These are phyloP conservation scores for Campoplex nolae DNA, from an alignment of 2,888 invertebrate species.

Conservation along the genomic window DNA sequence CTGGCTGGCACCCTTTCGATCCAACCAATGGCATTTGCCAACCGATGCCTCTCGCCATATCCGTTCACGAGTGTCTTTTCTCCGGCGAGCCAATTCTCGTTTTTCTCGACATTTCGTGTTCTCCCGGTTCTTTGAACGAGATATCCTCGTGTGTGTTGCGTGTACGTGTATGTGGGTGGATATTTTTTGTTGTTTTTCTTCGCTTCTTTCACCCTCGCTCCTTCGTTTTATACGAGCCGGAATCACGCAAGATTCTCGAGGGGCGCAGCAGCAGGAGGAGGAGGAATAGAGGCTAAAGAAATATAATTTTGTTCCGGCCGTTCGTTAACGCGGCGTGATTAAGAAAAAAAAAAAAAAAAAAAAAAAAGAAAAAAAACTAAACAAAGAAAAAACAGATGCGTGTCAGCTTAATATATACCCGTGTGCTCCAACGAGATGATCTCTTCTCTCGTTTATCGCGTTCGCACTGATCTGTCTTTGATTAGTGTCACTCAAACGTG, in stretches of 20 bases:
- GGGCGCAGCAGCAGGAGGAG: neutral
- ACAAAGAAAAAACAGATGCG: constrained; percentile 11
- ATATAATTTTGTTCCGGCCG: constrained; percentile 50
- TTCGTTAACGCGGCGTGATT: constrained; percentile 41
- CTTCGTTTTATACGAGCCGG: constrained; percentile 32
- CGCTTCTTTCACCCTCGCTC: neutral
- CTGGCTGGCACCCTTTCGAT: constrained; percentile 54
- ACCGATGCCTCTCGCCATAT: constrained; percentile 52
- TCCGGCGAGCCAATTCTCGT: constrained; percentile 43
- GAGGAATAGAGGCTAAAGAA: constrained; percentile 5
- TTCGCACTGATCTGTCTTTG: constrained; percentile 47
- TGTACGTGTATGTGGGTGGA: neutral
- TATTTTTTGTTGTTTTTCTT: constrained; percentile 12
- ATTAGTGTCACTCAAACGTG: constrained; percentile 65
- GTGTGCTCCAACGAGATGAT: constrained; percentile 41
- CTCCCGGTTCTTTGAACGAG: constrained; percentile 14
- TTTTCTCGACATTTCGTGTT: constrained; percentile 44
- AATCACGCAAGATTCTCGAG: constrained; percentile 37
- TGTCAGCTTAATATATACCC: constrained; percentile 30
- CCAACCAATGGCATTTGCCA: constrained; percentile 51
- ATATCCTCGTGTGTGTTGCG: neutral
- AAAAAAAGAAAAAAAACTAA: constrained; percentile 47
- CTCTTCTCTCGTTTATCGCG: constrained; percentile 20
- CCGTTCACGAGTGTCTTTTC: constrained; percentile 32
- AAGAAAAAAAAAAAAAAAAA: constrained; percentile 42